Conservation (phyloP, 2,797 vertebrate species). For the Chaetophractus vellerosus region DNA sequence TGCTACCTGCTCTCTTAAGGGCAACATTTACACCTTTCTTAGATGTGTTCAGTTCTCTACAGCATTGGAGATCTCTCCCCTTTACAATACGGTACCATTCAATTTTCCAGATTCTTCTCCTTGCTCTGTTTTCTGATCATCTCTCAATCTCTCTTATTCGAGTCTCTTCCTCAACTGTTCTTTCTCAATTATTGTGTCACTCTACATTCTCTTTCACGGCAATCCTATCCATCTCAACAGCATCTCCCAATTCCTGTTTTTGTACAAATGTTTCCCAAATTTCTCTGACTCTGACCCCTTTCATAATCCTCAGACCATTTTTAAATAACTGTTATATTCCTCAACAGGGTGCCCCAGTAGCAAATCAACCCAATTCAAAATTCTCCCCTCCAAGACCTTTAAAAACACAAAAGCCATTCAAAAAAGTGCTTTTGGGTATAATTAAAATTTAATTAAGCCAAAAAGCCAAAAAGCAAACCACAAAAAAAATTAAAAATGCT, state of each 20-base stretch:
- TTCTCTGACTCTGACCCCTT: slow-evolving; percentile 51
- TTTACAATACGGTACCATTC: not conserved
- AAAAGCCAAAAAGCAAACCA: slow-evolving; percentile 38
- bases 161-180: slow-evolving; percentile 34
- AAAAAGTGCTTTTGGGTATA: slow-evolving; percentile 31
- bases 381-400: slow-evolving; percentile 12
- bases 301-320: slow-evolving; percentile 37
- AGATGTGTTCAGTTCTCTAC: slow-evolving; percentile 11
- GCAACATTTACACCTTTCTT: not conserved
- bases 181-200: slow-evolving; percentile 44
- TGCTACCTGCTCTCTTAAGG: slow-evolving; percentile 45
- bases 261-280: slow-evolving; percentile 41
- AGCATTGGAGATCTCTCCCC: not conserved
- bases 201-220: slow-evolving; percentile 55
- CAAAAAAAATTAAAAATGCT: not conserved
- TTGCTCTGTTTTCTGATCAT: slow-evolving; percentile 43
- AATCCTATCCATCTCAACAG: slow-evolving; percentile 52
- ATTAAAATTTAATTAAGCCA: slow-evolving; percentile 43
- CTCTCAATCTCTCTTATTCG: slow-evolving; percentile 8
- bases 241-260: slow-evolving; percentile 45
- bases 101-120: slow-evolving; percentile 52
- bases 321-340: slow-evolving; percentile 22
- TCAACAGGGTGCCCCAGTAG: slow-evolving; percentile 33
- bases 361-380: slow-evolving; percentile 74
- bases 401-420: slow-evolving; percentile 19